phyloP scores from a whole-genome alignment of 1,140 invertebrate species.

The Listronotus bonariensis region DNA sequence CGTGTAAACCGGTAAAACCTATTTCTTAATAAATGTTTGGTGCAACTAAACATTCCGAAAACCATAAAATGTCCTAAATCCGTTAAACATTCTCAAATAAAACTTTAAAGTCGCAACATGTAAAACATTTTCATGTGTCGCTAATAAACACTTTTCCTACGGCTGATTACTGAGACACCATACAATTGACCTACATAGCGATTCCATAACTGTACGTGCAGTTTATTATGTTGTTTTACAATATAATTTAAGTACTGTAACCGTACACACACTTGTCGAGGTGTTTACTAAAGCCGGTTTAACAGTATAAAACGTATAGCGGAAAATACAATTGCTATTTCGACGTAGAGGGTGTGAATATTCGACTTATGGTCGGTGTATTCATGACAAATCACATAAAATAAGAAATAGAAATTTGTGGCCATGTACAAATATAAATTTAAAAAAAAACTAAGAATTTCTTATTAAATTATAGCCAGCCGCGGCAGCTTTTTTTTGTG shows the following conservation, averaged over 20 bases:
- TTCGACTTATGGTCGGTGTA: too few relatives aligned
- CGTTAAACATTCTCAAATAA: slow-evolving; percentile 12
- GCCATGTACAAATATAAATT: too few relatives aligned
- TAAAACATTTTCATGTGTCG: slow-evolving; percentile 3
- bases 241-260: slow-evolving; percentile 27
- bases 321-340: background rate
- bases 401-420: too few relatives aligned
- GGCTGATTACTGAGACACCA: slow-evolving; percentile 17
- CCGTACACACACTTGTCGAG: slow-evolving; percentile 14
- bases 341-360: too few relatives aligned
- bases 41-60: too few relatives aligned
- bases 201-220: slow-evolving; percentile 22
- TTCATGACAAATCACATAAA: too few relatives aligned
- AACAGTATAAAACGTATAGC: background rate
- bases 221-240: slow-evolving; percentile 19
- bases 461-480: too few relatives aligned
- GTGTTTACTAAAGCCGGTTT: background rate
- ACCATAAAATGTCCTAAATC: too few relatives aligned
- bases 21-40: too few relatives aligned
- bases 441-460: too few relatives aligned
- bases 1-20: too few relatives aligned
- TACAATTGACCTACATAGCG: slow-evolving; percentile 29
- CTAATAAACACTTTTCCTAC: slow-evolving; percentile 1
- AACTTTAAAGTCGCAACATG: background rate
- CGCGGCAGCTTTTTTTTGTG: too few relatives aligned